Evolutionary conservation across 37 sponge, comb jelly and placozoan genomes (phyloP).

Genomic region (Hexactinellida sp.): DNA sequence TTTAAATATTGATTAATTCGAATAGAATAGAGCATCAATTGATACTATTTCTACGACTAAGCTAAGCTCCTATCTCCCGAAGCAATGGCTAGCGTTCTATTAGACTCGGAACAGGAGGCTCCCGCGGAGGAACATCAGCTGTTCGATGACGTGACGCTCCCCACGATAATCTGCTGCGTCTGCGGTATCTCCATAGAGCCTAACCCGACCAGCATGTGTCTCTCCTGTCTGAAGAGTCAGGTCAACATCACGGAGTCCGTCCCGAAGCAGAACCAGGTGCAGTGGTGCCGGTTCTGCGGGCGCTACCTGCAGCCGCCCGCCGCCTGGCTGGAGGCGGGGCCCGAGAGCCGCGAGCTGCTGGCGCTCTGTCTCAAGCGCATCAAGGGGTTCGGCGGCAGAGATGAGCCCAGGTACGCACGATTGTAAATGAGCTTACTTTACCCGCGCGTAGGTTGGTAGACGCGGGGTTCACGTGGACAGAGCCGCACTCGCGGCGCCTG

Average conservation of each 20-base stretch:
- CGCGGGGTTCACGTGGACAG: conserved; percentile 94
- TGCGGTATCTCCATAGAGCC: conserved; percentile 83
- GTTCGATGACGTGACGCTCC: not conserved
- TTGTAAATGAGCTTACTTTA: not conserved
- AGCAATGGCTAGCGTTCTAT: not conserved
- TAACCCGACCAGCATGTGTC: conserved; percentile 90
- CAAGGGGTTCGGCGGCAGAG: conserved; percentile 32
- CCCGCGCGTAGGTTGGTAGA: conserved; percentile 42
- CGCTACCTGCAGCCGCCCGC: conserved; percentile 88
- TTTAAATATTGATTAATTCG: too few species aligned
- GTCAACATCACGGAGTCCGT: conserved; percentile 86
- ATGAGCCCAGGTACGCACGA: not conserved
- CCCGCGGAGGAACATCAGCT: not conserved
- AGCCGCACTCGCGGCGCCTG: conserved; percentile 93
- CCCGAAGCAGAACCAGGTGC: conserved; percentile 61
- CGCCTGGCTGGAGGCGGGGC: conserved; percentile 57
- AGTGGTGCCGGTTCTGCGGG: conserved; percentile 85
- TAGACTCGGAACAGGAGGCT: not conserved
- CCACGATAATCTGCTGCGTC: conserved; percentile 74
- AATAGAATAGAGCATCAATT: too few species aligned
- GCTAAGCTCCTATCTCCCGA: too few species aligned
- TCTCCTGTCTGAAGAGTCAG: conserved; percentile 68
- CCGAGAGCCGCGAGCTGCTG: conserved; percentile 85
- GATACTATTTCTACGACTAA: too few species aligned
- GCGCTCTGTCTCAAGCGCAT: conserved; percentile 80